Base-by-base conservation (phyloP, 2,113 vertebrate genomes). In the Epinephelus fuscoguttatus region DNA sequence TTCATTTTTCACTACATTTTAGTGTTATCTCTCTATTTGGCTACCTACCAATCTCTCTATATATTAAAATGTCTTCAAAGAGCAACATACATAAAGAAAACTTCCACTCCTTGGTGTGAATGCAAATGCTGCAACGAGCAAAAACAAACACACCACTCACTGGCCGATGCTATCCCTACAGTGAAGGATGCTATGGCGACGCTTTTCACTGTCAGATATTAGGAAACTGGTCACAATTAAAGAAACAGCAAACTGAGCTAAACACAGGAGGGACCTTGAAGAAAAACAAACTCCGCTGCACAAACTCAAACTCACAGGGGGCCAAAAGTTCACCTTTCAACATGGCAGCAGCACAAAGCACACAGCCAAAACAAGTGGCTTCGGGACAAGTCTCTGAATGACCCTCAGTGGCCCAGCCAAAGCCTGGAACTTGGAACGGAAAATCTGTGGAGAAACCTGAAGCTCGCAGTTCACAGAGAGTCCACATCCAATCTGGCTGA, bases 351-450 rank as follows among this genome's bases (percentile, higher is more conserved):
- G 37, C 30, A 60, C 77, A 86, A 84, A 86, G 49, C 25, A 61
- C 57, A 60, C 27, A 72, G 80, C 77, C 67, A 82, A 81, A 81
- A 76, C 66, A 75, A 84, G 76, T 77, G 69, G 73, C 80, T 79
- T 77, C 30, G 70, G 50, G 73, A 82, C 47, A 62, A 73, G 61
- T 75, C 40, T 71, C 19, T 70, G 21, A 73, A 19, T 84, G 77
- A 85, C 57, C 78, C 78, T 70, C 17, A 59, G 70, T 72, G 64
- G 33, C 70, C 56, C 52, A 33, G 77, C 74, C 84, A 88, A 79
- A 78, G 71, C 57, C 63, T 25, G 49, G 25, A 83, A 82, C 78
- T 70, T 63, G 68, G 73, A 85, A 63, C 55, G 12, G 27, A 80
- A 78, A 86, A 80, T 83, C 67, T 73, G 45, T 74, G 27, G 18